phyloP scores from a whole-genome alignment of 2,113 vertebrate genomes.

The Aegithalos caudatus region DNA sequence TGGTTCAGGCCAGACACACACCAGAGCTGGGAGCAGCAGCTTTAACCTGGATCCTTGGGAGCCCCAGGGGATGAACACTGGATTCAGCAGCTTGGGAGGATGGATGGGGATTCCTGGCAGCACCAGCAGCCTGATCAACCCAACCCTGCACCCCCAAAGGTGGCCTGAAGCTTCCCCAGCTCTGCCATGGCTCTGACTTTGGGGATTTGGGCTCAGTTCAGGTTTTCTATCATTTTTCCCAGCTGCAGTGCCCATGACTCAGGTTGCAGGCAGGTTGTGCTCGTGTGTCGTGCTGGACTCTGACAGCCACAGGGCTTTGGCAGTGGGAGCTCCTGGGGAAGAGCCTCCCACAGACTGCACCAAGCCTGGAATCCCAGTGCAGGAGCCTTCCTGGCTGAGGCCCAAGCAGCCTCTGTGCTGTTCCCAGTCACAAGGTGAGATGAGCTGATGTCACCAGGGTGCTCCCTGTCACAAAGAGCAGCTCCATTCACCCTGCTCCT shows the following conservation, averaged over 20 bases:
- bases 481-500: not conserved
- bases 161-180: not conserved
- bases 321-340: not conserved
- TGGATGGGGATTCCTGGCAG: accelerated
- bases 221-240: accelerated
- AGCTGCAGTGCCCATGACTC: not conserved
- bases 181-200: accelerated
- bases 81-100: not conserved
- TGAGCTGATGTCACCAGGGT: not conserved
- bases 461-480: not conserved
- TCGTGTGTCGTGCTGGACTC: not conserved
- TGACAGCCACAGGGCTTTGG: not conserved
- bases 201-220: accelerated
- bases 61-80: too few relatives aligned
- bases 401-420: not conserved
- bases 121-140: not conserved
- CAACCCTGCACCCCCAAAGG: not conserved
- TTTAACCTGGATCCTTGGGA: accelerated
- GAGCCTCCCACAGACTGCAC: not conserved
- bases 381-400: not conserved
- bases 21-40: not conserved
- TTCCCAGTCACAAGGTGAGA: not conserved
- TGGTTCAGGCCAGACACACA: not conserved
- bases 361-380: not conserved
- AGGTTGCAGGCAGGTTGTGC: not conserved